phyloP scores from a whole-genome alignment of 2,113 vertebrate species.

The Macheiramphus alcinus region DNA sequence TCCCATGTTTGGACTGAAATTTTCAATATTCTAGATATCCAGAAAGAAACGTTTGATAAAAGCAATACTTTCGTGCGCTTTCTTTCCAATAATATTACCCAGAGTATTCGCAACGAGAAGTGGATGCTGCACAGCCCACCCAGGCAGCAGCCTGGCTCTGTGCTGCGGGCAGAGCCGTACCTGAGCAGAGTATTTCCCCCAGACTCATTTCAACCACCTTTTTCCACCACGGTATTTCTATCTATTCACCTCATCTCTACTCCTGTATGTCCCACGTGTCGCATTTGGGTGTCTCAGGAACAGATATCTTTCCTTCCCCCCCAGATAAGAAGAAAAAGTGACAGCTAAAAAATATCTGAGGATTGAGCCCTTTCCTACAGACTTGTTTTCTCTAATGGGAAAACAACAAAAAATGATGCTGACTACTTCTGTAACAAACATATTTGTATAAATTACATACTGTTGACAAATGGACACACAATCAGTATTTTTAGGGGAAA shows the following conservation, averaged over 20 bases:
- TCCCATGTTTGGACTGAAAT: background rate
- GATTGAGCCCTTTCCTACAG: background rate
- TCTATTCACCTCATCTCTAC: accelerated
- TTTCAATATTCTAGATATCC: background rate
- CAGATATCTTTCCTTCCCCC: background rate
- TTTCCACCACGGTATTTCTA: background rate
- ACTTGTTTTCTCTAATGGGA: background rate
- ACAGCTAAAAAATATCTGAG: background rate
- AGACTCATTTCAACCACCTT: background rate
- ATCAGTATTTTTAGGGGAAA: conserved; percentile 22
- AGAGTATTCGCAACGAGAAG: background rate
- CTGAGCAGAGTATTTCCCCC: background rate
- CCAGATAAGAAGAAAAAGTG: background rate
- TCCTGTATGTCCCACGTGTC: background rate
- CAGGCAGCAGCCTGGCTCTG: background rate
- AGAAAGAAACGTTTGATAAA: background rate
- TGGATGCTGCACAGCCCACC: background rate
- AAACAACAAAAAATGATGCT: background rate
- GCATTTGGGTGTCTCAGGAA: background rate
- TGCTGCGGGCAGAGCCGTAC: background rate
- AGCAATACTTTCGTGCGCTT: background rate
- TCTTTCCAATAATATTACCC: background rate
- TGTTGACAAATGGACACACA: conserved; percentile 3
- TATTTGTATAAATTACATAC: conserved; percentile 49
- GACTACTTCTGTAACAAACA: background rate